Evolutionary conservation across 2,113 vertebrate species (phyloP).

Genomic region (Dasyurus viverrinus): DNA sequence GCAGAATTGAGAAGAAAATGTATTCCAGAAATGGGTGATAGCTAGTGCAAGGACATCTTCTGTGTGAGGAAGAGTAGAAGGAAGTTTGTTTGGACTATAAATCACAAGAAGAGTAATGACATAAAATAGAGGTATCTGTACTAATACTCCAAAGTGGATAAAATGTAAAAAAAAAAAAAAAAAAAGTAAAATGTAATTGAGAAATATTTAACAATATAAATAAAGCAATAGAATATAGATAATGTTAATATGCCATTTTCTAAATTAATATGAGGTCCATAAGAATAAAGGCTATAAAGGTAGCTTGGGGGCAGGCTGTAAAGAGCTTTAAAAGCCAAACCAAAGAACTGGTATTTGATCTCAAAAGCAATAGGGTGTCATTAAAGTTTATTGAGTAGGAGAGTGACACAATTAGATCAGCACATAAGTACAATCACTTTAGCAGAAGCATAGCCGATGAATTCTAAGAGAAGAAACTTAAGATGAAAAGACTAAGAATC

Average conservation of each 20-base stretch:
- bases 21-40: no score
- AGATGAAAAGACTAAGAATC: background rate
- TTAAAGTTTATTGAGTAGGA: background rate
- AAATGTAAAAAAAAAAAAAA: no score
- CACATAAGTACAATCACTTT: background rate
- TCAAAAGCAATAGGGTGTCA: background rate
- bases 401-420: background rate
- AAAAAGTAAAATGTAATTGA: no score
- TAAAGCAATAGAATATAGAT: background rate
- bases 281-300: background rate
- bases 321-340: background rate
- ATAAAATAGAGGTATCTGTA: no score
- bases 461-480: background rate
- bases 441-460: background rate
- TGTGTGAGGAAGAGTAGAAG: no score
- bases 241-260: background rate
- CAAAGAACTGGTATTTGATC: background rate
- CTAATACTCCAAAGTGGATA: no score
- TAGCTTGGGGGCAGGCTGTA: background rate
- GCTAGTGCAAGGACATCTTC: no score
- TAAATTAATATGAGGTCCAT: background rate
- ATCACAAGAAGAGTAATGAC: no score
- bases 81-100: no score
- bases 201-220: no score
- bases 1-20: no score